Conservation (phyloP, 2,113 vertebrate species). For the Laticauda colubrina region DNA sequence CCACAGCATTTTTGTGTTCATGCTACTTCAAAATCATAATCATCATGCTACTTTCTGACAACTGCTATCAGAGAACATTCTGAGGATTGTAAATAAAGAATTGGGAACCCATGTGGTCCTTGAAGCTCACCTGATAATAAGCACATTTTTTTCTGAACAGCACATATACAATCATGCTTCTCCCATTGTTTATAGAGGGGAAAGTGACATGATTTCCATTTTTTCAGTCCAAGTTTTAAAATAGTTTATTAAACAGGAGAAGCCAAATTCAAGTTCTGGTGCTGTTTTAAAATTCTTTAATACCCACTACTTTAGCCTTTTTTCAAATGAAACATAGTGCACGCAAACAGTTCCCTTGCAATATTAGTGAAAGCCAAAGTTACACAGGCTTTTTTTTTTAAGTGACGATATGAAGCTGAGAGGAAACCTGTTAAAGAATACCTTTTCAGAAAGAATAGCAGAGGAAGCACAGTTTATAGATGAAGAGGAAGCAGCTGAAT, state of each 20-base stretch:
- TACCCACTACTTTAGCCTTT: background rate
- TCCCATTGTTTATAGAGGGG: background rate
- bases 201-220: background rate
- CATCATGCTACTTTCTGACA: background rate
- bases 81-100: background rate
- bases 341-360: background rate
- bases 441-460: constrained; percentile 73
- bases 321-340: constrained; percentile 3
- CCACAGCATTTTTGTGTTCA: background rate
- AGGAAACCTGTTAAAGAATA: constrained; percentile 61
- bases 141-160: background rate
- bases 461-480: constrained; percentile 62
- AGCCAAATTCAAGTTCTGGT: background rate
- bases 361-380: constrained; percentile 34
- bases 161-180: background rate
- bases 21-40: background rate
- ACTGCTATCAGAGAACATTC: background rate
- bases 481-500: constrained; percentile 73
- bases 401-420: constrained; percentile 26
- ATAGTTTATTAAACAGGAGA: background rate
- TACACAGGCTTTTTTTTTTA: constrained; percentile 7
- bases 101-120: background rate
- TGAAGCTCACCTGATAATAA: background rate
- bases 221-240: background rate
- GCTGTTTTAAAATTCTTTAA: background rate